A percentile compares a stretch with the other conserved stretches of the same genome.
phyloP scores from a whole-genome alignment of 2,888 invertebrate genomes.

The Clivina fossor region DNA sequence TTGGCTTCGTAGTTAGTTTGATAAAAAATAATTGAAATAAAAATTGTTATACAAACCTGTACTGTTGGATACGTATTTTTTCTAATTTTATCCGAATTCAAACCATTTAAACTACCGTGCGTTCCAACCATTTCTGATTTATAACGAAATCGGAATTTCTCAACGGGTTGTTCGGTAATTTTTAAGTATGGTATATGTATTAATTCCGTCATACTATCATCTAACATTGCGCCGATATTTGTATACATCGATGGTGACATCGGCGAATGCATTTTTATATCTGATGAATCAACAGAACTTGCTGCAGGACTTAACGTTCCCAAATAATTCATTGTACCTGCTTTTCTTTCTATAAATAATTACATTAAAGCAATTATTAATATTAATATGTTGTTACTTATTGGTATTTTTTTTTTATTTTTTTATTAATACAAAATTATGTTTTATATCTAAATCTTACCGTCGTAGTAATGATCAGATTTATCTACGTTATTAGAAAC shows the following conservation, averaged over 20 bases:
- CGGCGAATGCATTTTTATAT: constrained; percentile 22
- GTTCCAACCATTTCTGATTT: constrained; percentile 87
- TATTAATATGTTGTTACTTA: no score
- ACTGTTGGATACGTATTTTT: constrained; percentile 74
- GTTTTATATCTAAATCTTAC: constrained; percentile 10
- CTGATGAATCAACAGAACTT: constrained; percentile 24
- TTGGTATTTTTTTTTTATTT: no score
- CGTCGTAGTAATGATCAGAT: constrained; percentile 16
- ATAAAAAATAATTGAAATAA: constrained; percentile 31
- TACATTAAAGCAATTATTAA: constrained; percentile 6
- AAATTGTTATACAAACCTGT: constrained; percentile 57
- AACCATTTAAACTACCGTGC: constrained; percentile 75
- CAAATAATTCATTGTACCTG: constrained; percentile 22
- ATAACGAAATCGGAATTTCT: constrained; percentile 81
- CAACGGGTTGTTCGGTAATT: constrained; percentile 73
- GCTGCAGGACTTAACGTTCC: constrained; percentile 26
- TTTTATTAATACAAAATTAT: neutral
- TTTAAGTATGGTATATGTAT: constrained; percentile 55
- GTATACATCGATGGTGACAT: constrained; percentile 16
- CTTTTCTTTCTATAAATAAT: constrained; percentile 16
- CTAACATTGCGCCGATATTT: no score
- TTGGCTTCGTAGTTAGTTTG: no score
- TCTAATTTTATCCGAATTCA: constrained; percentile 60
- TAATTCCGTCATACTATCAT: neutral
- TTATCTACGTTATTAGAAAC: constrained; percentile 17